phyloP scores from a whole-genome alignment of 2,113 vertebrate genomes.

The Promerops cafer region DNA sequence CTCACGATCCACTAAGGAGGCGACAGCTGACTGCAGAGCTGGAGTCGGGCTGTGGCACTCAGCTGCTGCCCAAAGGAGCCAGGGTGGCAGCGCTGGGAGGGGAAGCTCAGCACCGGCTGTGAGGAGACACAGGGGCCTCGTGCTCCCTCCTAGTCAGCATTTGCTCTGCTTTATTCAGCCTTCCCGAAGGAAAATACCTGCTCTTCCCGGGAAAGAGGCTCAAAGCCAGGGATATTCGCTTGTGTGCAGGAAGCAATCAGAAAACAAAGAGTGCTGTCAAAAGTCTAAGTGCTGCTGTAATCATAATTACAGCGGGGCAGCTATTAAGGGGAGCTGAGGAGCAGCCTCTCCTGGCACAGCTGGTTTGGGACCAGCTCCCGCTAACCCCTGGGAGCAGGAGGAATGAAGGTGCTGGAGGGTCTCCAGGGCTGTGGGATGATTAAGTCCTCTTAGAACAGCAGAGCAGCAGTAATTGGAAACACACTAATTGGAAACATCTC shows the following conservation, averaged over 20 bases:
- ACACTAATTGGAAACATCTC: no score
- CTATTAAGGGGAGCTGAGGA: neutral
- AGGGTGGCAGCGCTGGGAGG: rapidly evolving
- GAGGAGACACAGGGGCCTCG: rapidly evolving
- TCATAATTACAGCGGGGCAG: neutral
- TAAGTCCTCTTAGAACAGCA: neutral
- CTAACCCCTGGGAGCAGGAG: neutral
- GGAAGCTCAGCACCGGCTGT: neutral
- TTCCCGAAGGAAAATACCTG: neutral
- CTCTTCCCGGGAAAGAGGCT: neutral
- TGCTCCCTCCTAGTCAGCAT: neutral
- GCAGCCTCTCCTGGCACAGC: neutral
- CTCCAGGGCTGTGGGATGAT: neutral
- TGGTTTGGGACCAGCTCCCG: neutral
- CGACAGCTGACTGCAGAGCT: neutral
- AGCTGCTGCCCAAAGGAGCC: neutral
- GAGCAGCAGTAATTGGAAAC: neutral
- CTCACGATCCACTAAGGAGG: neutral
- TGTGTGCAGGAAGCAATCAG: neutral
- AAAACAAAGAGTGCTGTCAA: neutral
- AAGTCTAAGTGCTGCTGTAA: neutral
- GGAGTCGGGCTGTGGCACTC: neutral
- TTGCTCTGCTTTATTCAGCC: neutral
- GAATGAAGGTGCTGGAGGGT: neutral
- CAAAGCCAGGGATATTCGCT: neutral